Evolutionary conservation across 2,797 vertebrate species (phyloP), one percentile per base, ranked within the genome.

Genomic region (Ptychobarbus kaznakovi): DNA sequence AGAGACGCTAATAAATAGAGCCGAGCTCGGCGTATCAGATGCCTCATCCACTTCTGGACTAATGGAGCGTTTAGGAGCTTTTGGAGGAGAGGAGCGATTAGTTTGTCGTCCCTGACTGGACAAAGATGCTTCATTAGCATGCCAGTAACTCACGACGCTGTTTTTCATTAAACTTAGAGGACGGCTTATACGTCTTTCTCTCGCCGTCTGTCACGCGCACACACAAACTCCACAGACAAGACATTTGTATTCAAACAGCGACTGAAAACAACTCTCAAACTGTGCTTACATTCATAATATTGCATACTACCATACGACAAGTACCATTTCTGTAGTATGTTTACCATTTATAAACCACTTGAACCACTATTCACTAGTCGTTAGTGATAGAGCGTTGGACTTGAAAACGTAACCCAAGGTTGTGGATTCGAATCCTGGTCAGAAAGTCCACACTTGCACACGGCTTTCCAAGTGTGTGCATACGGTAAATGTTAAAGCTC

Each of bases 111-210:
- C 93, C 91, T 94, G 94, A 95, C 92, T 94, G 92, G 93, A 94
- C 92, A 91, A 92, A 94, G 93, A 94, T 92, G 92, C 93, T 94
- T 95, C 93, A 95, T 95, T 95, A 94, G 93, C 92, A 93, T 93
- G 89, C 82, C 86, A 89, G 20, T 88, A 91, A 91, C 91, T 95
- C 92, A 91, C 85, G 65, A 87, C 89, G 86, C 74, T 87, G 90
- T 88, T 91, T 86, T 86, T 81, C 78, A 87, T 90, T 87, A 80
- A 91, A 88, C 90, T 92, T 90, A 81, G 89, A 88, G 84, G 77
- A 74, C 28, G 28, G 63, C 66, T 58, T 80, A 79, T 82, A 53
- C 22, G 20, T 75, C 70, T 81, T 44, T 22, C 70, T 68, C 61
- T 38, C 46, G 3, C 38, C 18, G 80, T 46, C 74, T 65, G 44